Conservation (phyloP, 2,888 invertebrate genomes). For the Myopa testacea region DNA sequence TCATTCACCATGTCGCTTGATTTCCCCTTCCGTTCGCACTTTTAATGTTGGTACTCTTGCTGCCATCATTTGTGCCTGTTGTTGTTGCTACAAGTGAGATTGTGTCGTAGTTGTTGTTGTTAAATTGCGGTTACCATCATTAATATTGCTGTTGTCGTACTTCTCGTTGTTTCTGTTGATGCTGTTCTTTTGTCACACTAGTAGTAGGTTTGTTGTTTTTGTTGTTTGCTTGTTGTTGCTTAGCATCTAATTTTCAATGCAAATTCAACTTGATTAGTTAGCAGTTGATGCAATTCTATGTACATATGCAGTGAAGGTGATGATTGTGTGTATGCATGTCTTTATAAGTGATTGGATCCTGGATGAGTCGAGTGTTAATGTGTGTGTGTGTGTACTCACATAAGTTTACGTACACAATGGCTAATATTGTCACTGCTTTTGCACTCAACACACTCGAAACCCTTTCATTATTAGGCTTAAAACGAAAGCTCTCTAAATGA, state of each 20-base stretch:
- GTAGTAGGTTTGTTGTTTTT: not conserved
- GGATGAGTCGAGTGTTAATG: too few species aligned
- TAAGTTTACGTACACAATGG: conserved; percentile 23
- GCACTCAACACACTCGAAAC: too few species aligned
- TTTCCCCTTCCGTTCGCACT: conserved; percentile 50
- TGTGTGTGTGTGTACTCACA: conserved; percentile 41
- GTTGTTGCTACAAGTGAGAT: not conserved
- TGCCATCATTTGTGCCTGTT: not conserved
- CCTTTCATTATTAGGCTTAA: too few species aligned
- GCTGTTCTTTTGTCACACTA: conserved; percentile 9
- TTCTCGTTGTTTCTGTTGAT: not conserved
- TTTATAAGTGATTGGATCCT: not conserved
- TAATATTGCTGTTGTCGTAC: not conserved
- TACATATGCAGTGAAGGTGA: not conserved
- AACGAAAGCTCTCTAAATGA: too few species aligned
- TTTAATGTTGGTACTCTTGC: conserved; percentile 27
- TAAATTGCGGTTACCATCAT: not conserved
- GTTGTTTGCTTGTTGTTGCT: conserved; percentile 25
- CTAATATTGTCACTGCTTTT: not conserved
- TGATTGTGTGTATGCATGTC: conserved; percentile 1
- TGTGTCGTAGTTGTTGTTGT: not conserved
- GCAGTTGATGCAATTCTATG: conserved; percentile 26
- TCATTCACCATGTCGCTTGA: conserved; percentile 33
- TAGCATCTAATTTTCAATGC: conserved; percentile 50
- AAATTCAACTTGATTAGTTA: conserved; percentile 53